These are phyloP conservation scores for Linyphia triangularis DNA, from an alignment of 2,888 invertebrate species.

Conservation along the genomic window DNA sequence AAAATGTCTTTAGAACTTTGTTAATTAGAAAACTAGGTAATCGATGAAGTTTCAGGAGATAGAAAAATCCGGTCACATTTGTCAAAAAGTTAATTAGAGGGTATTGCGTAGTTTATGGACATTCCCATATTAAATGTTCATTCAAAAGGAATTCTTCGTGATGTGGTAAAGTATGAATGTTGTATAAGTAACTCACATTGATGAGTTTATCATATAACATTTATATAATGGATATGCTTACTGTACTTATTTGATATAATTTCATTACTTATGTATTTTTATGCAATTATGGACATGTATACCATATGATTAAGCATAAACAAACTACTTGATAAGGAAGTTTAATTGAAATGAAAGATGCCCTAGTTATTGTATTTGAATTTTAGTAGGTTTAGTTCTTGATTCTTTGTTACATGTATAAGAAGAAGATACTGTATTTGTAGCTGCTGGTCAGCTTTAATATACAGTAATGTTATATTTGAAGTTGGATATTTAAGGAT, in stretches of 20 bases:
- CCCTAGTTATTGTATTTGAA: not conserved
- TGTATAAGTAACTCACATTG: too few species aligned
- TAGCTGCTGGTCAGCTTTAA: slow-evolving; percentile 18
- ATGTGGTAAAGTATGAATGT: too few species aligned
- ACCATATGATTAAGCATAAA: not conserved
- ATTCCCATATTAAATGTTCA: too few species aligned
- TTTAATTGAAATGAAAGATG: not conserved
- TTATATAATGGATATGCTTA: not conserved
- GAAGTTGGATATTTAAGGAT: not conserved
- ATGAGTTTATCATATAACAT: too few species aligned
- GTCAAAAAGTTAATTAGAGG: too few species aligned
- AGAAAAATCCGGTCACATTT: too few species aligned
- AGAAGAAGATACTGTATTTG: not conserved
- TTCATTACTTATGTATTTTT: not conserved
- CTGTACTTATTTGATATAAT: not conserved
- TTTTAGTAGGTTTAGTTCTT: not conserved
- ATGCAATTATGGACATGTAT: not conserved
- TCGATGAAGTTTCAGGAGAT: too few species aligned
- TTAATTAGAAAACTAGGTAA: too few species aligned
- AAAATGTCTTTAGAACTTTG: too few species aligned
- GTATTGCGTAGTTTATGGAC: too few species aligned
- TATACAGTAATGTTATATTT: not conserved
- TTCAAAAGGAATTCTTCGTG: too few species aligned
- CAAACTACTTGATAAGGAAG: not conserved
- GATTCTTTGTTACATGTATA: not conserved